phyloP scores from a whole-genome alignment of 2,888 invertebrate genomes.

The Laspeyria flexula region DNA sequence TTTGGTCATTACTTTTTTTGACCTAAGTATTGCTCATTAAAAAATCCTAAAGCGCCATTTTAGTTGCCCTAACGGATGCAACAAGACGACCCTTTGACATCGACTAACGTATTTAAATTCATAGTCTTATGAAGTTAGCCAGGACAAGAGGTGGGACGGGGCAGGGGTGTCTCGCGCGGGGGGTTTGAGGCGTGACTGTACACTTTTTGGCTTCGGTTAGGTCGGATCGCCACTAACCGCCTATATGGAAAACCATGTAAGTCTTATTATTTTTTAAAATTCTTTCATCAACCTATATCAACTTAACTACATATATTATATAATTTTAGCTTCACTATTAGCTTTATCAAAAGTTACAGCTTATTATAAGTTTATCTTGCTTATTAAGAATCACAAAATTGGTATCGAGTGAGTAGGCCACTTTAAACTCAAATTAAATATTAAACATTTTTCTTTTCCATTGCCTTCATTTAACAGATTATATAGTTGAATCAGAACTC shows the following conservation, averaged over 20 bases:
- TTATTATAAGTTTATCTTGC: too few relatives aligned
- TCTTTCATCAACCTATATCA: too few relatives aligned
- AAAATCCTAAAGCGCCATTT: constrained; percentile 50
- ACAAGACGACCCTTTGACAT: constrained; percentile 80
- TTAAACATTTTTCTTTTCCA: too few relatives aligned
- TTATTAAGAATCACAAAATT: too few relatives aligned
- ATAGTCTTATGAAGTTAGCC: constrained; percentile 86
- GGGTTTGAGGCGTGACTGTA: constrained; percentile 80
- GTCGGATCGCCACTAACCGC: constrained; percentile 76
- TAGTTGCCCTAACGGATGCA: constrained; percentile 63
- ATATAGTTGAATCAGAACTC: too few relatives aligned
- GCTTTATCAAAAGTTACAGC: too few relatives aligned
- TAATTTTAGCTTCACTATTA: too few relatives aligned
- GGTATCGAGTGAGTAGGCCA: too few relatives aligned
- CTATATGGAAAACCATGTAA: constrained; percentile 40
- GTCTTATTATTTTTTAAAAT: constrained; percentile 7
- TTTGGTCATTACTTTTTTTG: neutral
- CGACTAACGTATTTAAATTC: constrained; percentile 86
- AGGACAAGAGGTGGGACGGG: constrained; percentile 49
- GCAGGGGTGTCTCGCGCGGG: constrained; percentile 34
- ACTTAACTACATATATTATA: too few relatives aligned
- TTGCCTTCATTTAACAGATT: too few relatives aligned
- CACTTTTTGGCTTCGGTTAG: constrained; percentile 85
- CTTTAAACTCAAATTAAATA: too few relatives aligned
- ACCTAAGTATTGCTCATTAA: neutral